Conservation (phyloP, 2,113 vertebrate species). For the Lagopus leucura region DNA sequence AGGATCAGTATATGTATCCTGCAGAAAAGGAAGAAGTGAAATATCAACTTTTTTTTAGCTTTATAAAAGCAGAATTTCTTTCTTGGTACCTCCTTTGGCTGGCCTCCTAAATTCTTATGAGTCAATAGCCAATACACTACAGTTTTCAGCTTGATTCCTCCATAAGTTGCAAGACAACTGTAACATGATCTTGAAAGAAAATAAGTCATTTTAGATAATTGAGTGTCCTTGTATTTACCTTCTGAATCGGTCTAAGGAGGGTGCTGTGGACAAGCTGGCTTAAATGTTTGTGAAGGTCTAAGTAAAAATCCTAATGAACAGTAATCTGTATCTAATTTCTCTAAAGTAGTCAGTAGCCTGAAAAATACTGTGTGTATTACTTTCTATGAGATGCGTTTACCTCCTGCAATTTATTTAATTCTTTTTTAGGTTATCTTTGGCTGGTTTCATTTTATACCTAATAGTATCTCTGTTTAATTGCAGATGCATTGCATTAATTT, state of each 20-base stretch:
- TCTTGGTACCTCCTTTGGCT: neutral
- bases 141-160: neutral
- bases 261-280: neutral
- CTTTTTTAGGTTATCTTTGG: slow-evolving; percentile 37
- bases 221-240: neutral
- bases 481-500: neutral
- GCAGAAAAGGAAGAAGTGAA: neutral
- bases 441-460: slow-evolving; percentile 13
- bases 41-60: neutral
- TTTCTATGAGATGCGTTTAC: slow-evolving; percentile 15
- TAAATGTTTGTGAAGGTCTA: slow-evolving; percentile 16
- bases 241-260: slow-evolving; percentile 11
- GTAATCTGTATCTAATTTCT: slow-evolving; percentile 59
- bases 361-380: slow-evolving; percentile 14
- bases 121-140: neutral
- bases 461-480: slow-evolving; percentile 13
- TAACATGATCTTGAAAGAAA: neutral
- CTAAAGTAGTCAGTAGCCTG: slow-evolving; percentile 35
- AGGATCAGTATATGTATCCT: neutral
- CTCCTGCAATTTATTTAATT: slow-evolving; percentile 49
- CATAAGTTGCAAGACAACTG: neutral
- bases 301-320: slow-evolving; percentile 48
- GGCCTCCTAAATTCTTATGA: neutral
- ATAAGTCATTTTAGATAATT: neutral
- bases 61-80: neutral